Base-by-base conservation (phyloP, 2,888 invertebrate genomes). In the Nemapogon koenigi region DNA sequence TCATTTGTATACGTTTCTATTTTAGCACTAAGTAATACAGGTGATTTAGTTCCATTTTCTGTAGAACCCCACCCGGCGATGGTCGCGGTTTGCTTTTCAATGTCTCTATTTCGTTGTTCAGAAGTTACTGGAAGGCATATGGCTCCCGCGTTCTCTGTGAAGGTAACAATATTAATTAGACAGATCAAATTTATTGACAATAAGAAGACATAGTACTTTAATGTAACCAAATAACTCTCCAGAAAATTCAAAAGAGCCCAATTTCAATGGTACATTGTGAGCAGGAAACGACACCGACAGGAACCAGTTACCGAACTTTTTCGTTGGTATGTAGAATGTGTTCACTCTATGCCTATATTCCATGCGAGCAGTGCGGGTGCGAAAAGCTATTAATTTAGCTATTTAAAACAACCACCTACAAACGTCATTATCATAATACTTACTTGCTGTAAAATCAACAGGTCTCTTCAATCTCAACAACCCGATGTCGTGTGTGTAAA, bases 51-150 rank as follows among this genome's bases (percentile, higher is more conserved):
- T 4, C 35, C 28, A 2, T 14, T 40, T 17, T 51, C 50, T 2
- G 50, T 49, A 16, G 41, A 26, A 2, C 51, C 52, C 52, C 52
- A 52, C 2, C 52, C 52, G n/a, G 50, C 44, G 2, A 51, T 40
- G 1, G 41, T 43, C 1, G 43, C 49, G 2, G 2, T 13, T 19
- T 14, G 27, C 1, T 17, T 16, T 1, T 25, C 28, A 4, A 49
- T 30, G 3, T 36, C 27, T 0, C 17, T 31, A 8, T 39, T 26
- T 3, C 39, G 45, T 3, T 43, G 38, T 1, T 28, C 27, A 1
- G 10, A 11, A 11, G 46, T 38, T 7, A 39, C 36, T 4, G 51
- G 51, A 15, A 51, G 41, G 28, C 51, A 51, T 16, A 51, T 39
- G 1, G 41, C 17, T 16, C 35, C 19, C 2, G 40, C 46, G 16